phyloP scores from a whole-genome alignment of 1,140 invertebrate genomes.

The Cherax quadricarinatus region DNA sequence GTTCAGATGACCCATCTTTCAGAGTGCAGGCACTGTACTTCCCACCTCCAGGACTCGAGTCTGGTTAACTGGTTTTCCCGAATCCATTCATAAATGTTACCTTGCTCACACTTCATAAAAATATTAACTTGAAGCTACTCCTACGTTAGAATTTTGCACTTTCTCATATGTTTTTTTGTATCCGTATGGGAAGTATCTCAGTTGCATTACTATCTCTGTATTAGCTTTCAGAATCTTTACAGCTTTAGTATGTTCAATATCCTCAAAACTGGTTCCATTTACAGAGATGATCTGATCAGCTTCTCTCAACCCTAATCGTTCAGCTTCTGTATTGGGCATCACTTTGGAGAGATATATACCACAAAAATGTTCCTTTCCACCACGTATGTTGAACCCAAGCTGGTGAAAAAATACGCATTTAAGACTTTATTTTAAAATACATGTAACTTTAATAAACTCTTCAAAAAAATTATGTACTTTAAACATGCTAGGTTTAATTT shows the following conservation, averaged over 20 bases:
- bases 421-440: not conserved
- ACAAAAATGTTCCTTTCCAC: slow-evolving; percentile 77
- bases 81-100: too few relatives aligned
- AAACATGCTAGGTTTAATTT: not conserved
- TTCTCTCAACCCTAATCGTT: slow-evolving; percentile 76
- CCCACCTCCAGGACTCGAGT: too few relatives aligned
- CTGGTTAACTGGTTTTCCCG: too few relatives aligned
- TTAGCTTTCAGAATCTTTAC: slow-evolving; percentile 55
- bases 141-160: slow-evolving; percentile 32
- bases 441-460: not conserved
- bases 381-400: slow-evolving; percentile 77
- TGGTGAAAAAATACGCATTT: slow-evolving; percentile 45
- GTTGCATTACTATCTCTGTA: slow-evolving; percentile 45
- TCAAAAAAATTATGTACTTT: not conserved
- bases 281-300: slow-evolving; percentile 77
- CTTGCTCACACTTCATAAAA: too few relatives aligned
- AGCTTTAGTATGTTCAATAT: slow-evolving; percentile 76
- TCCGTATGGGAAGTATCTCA: slow-evolving; percentile 61
- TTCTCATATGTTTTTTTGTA: slow-evolving; percentile 64
- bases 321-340: slow-evolving; percentile 76
- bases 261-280: slow-evolving; percentile 76
- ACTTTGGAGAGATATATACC: slow-evolving; percentile 77
- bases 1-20: not conserved
- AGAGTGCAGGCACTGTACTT: too few relatives aligned
- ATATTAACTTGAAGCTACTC: not conserved